phyloP scores from a whole-genome alignment of 2,888 invertebrate genomes.

The Galerucella pusilla region DNA sequence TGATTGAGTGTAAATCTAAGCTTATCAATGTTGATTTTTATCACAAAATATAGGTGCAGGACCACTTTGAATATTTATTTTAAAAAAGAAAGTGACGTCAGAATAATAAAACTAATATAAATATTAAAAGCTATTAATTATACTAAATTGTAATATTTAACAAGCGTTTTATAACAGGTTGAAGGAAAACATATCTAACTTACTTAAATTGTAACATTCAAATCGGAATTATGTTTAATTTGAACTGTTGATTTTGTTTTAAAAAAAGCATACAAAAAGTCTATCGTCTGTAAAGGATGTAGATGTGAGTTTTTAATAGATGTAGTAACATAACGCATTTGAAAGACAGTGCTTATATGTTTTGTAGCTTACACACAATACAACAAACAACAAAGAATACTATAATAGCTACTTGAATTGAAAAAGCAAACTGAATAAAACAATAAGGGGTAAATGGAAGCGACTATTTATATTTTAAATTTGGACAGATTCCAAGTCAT shows the following conservation, averaged over 20 bases:
- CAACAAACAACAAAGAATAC: neutral
- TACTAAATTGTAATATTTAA: constrained; percentile 38
- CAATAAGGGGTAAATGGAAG: too few species aligned
- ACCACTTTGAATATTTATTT: constrained; percentile 27
- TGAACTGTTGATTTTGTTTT: neutral
- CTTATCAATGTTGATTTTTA: constrained; percentile 7
- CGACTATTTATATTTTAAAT: too few species aligned
- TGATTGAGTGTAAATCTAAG: constrained; percentile 18
- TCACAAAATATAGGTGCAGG: constrained; percentile 32
- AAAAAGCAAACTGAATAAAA: too few species aligned
- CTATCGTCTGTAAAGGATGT: constrained; percentile 5
- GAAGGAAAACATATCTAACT: neutral
- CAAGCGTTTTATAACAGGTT: constrained; percentile 22
- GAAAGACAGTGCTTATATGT: constrained; percentile 9
- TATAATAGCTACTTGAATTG: neutral
- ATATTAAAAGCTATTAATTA: constrained; percentile 37
- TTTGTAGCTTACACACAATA: neutral
- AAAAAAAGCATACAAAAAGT: constrained; percentile 8
- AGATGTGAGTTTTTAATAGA: constrained; percentile 16
- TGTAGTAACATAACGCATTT: neutral
- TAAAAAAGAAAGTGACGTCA: constrained; percentile 14
- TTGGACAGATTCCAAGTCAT: too few species aligned
- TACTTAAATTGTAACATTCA: neutral
- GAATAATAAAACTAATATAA: constrained; percentile 34
- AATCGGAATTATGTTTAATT: neutral